phyloP scores from a whole-genome alignment of 1,140 invertebrate species.

The Brachionus rubens region DNA sequence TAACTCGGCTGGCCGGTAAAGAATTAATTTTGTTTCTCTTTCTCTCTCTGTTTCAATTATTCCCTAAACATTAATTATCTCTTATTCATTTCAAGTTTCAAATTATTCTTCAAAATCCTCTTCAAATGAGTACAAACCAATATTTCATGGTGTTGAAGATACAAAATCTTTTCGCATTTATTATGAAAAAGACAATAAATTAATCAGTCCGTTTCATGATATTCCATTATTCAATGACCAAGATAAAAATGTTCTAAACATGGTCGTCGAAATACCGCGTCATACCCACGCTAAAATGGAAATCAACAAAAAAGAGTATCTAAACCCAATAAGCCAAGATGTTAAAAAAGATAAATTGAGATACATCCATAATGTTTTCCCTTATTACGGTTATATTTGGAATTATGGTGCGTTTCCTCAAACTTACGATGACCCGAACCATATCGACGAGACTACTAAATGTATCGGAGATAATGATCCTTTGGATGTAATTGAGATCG shows the following conservation, averaged over 20 bases:
- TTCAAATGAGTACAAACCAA: background rate
- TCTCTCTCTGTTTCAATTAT: too few species aligned
- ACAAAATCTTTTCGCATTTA: constrained; percentile 32
- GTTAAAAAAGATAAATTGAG: constrained; percentile 91
- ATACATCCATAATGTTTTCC: constrained; percentile 94
- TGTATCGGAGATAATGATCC: constrained; percentile 97
- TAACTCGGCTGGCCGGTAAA: too few species aligned
- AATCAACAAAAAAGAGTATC: constrained; percentile 71
- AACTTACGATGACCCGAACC: constrained; percentile 96
- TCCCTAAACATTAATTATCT: too few species aligned
- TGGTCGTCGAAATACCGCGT: constrained; percentile 96
- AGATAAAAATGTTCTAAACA: constrained; percentile 68
- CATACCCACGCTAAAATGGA: constrained; percentile 99
- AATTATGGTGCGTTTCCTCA: constrained; percentile 97
- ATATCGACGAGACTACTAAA: constrained; percentile 80
- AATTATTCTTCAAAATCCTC: too few species aligned
- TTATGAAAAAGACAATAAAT: constrained; percentile 61
- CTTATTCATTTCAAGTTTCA: too few species aligned
- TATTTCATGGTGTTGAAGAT: constrained; percentile 1
- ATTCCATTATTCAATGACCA: constrained; percentile 78
- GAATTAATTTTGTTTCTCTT: too few species aligned
- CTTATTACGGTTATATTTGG: constrained; percentile 99
- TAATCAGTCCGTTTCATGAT: constrained; percentile 94
- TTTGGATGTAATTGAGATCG: constrained; percentile 97
- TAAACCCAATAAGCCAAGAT: constrained; percentile 98